Base-by-base conservation (phyloP, 1,140 invertebrate species). In the Geopemphigus sp. region DNA sequence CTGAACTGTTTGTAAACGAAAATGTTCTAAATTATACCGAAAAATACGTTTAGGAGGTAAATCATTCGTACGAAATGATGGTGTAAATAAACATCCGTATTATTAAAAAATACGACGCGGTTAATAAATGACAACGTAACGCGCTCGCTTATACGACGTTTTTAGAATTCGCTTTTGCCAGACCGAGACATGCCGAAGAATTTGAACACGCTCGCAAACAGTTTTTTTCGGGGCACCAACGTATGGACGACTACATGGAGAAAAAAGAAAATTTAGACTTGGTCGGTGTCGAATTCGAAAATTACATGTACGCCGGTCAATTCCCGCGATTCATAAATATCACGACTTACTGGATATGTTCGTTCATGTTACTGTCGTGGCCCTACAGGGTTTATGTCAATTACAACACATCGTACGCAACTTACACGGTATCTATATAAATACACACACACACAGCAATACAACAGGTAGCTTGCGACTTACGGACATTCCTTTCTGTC, bases 211-310 rank as follows among this genome's bases (percentile, higher is more conserved):
- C 95, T 83, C 87, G 94, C 81, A 90, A 91, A 17, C 86, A 91
- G 82, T 96, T 96, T 85, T 95, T 95, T 83, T 89, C 90, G 45
- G 92, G 94, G 74, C 90, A 95, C 85, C 93, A 94, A 85, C 84
- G 91, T 22, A 89, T 90, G 64, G 94, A 95, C 83, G 93, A 95
- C 85, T 95, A 95, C 85, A 93, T 95, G 91, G 94, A 96, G 86
- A 94, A 94, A 89, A 86, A 92, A 5, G 94, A 96, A 84, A 93
- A 94, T 15, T 88, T 96, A 68, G 94, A 95, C 84, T 87, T 96
- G 17, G 88, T 87, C 5, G 88, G 88, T 83, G 45, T 83, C 14
- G 86, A 86, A 81, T 91, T 93, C 85, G 89, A 89, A 82, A 91
- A 93, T 84, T 89, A 90, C 81, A 88, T 93, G 86, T 88, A 85